phyloP scores from a whole-genome alignment of 2,113 vertebrate genomes.

The Oxygymnocypris stewartii region DNA sequence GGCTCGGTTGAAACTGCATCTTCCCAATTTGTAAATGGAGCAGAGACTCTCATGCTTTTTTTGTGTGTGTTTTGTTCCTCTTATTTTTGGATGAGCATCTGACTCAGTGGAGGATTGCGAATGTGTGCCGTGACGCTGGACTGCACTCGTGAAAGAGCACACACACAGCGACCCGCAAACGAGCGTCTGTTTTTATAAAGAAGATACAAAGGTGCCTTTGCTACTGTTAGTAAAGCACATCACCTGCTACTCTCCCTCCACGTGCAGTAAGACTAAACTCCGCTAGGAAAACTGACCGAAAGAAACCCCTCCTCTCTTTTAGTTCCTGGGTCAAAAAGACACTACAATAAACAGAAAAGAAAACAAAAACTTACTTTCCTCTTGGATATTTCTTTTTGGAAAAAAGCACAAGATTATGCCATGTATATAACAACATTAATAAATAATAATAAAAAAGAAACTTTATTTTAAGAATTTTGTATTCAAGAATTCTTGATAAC shows the following conservation, averaged over 20 bases:
- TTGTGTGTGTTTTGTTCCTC: conserved; percentile 32
- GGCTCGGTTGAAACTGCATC: conserved; percentile 47
- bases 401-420: conserved; percentile 84
- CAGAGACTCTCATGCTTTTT: conserved; percentile 42
- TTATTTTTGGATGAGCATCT: conserved; percentile 46
- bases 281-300: conserved; percentile 54
- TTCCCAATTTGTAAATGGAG: conserved; percentile 56
- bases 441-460: conserved; percentile 77
- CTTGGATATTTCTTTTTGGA: conserved; percentile 64
- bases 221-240: conserved; percentile 96
- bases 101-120: conserved; percentile 41
- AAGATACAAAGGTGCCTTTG: conserved; percentile 96
- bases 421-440: conserved; percentile 81
- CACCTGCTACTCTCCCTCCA: conserved; percentile 75
- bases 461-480: conserved; percentile 67
- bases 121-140: conserved; percentile 23
- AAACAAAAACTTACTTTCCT: conserved; percentile 54
- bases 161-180: conserved; percentile 26
- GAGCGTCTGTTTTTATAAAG: conserved; percentile 72
- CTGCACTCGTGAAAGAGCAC: conserved; percentile 30
- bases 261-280: conserved; percentile 78
- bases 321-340: conserved; percentile 10
- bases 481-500: conserved; percentile 55
- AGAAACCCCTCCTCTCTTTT: background rate
- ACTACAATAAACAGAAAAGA: background rate